phyloP scores from a whole-genome alignment of 2,113 vertebrate genomes.

The Piprites chloris region DNA sequence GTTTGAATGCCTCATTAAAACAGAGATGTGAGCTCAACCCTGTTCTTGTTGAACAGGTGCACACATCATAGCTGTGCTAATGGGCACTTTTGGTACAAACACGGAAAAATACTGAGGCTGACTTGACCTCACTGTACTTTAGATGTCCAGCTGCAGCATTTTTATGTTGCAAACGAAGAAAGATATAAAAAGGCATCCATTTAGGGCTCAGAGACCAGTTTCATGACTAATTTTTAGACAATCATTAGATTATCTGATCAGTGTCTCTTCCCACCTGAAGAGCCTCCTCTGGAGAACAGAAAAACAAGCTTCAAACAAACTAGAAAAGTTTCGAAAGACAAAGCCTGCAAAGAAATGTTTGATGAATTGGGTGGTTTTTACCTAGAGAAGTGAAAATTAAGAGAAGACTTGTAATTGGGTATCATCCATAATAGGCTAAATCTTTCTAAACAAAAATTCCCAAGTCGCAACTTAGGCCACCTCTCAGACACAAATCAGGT shows the following conservation, averaged over 20 bases:
- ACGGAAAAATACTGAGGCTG: not conserved
- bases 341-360: not conserved
- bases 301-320: not conserved
- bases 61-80: not conserved
- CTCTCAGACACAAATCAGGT: not conserved
- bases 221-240: not conserved
- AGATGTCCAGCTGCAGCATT: not conserved
- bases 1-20: not conserved
- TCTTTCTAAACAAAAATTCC: not conserved
- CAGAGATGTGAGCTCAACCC: not conserved
- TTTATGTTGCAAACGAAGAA: not conserved
- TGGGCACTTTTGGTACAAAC: not conserved
- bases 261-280: not conserved
- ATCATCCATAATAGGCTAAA: not conserved
- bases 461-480: accelerated
- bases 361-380: not conserved
- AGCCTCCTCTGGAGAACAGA: accelerated
- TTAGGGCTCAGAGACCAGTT: not conserved
- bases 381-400: not conserved
- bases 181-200: not conserved
- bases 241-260: not conserved
- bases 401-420: not conserved
- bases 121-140: not conserved
- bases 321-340: not conserved
- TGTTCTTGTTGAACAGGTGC: not conserved